Percentiles rank a stretch among this genome's conserved stretches.
phyloP scores from a whole-genome alignment of 2,888 invertebrate species.

The Melinopterus prodromus region DNA sequence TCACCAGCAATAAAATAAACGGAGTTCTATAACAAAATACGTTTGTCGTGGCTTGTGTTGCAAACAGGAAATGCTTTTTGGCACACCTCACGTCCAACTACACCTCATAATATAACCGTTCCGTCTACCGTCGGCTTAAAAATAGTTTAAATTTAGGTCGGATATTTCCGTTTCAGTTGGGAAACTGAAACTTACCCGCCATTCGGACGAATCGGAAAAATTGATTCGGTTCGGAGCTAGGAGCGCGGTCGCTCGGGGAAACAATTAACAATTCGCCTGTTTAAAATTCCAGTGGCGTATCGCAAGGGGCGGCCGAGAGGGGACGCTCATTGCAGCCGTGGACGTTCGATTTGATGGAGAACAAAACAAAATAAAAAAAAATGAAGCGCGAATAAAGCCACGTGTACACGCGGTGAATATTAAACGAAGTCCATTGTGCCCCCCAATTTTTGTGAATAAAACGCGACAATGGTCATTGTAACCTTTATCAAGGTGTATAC shows the following conservation, averaged over 20 bases:
- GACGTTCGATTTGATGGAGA: conserved; percentile 4
- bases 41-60: background rate
- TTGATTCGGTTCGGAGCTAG: background rate
- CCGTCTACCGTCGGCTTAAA: background rate
- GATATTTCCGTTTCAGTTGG: background rate
- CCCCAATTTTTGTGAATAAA: background rate
- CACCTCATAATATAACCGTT: conserved; percentile 4
- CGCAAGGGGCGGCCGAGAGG: background rate
- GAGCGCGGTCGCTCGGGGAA: background rate
- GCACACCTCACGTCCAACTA: background rate
- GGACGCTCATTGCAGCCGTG: background rate
- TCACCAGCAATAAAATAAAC: no score
- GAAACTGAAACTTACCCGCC: background rate
- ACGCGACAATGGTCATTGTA: background rate
- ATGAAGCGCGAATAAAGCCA: background rate
- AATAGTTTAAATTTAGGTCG: conserved; percentile 4
- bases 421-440: background rate
- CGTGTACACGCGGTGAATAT: conserved; percentile 4
- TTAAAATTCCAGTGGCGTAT: conserved; percentile 4
- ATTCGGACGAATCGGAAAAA: background rate
- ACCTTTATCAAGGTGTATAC: background rate
- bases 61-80: background rate
- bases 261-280: background rate
- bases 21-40: no score
- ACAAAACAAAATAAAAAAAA: background rate